Base-by-base conservation (phyloP, 2,797 vertebrate genomes). In the Anisognathus igniventris region DNA sequence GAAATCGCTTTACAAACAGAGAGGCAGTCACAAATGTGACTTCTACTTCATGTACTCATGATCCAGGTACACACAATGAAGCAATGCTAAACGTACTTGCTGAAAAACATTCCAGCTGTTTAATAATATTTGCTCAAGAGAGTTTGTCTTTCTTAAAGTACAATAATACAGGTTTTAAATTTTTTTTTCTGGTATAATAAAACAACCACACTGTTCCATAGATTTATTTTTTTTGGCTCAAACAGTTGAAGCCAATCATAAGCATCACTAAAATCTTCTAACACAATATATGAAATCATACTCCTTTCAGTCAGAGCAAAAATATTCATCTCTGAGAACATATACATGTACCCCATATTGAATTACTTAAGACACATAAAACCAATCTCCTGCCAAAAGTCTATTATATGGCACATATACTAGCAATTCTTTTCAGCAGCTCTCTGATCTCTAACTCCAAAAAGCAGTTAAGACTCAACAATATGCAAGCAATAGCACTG, bases 291-390 rank as follows among this genome's bases (percentile, higher is more conserved):
- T 60, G 62, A 93, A 90, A 60, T 66, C 75, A 90, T 35, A 58
- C 14, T 77, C 30, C 18, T 57, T 56, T 83, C 72, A 90, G 64
- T 40, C 80, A 83, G 82, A 91, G 58, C 44, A 89, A 91, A 89
- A 80, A 68, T n/a, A 85, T 17, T 72, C 3, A 54, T 86, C 73
- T 73, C 9, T 70, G 58, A 78, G 51, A 94, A 72, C 65, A 72
- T 31, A 68, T 27, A 61, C 5, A 71, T 27, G 8, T 35, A 88
- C 33, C 9, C 56, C 87, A 81, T 70, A 53, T 4, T 86, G 92
- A 90, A 70, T 84, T 75, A 88, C 48, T 94, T 88, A 75, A 75
- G 57, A 67, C 11, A 88, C 80, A 88, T 40, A 90, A 94, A 88
- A 47, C 19, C 47, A 68, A 31, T 4, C 7, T 62, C 27, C 44